These are phyloP conservation scores for Carcina quercana DNA, from an alignment of 2,888 invertebrate genomes.

Conservation along the genomic window DNA sequence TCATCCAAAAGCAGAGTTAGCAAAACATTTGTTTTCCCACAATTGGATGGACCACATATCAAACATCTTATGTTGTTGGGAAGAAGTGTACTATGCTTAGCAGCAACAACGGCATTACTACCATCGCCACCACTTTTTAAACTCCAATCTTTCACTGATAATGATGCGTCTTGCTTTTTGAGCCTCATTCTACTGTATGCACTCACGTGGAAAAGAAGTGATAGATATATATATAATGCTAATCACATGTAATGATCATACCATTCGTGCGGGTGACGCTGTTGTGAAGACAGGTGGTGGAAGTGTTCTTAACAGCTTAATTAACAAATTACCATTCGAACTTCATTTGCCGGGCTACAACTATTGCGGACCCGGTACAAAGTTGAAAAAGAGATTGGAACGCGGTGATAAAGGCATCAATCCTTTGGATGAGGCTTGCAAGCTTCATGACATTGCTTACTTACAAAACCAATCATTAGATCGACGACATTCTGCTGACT, in stretches of 20 bases:
- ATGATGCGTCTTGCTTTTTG: too few species aligned
- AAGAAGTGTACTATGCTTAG: not conserved
- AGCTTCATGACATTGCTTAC: constrained; percentile 20
- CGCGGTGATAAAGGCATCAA: constrained; percentile 31
- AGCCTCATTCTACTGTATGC: too few species aligned
- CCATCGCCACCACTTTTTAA: too few species aligned
- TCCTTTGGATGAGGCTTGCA: constrained; percentile 18
- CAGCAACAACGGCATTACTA: too few species aligned
- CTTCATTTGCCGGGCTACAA: constrained; percentile 24
- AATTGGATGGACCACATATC: constrained; percentile 17
- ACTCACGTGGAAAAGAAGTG: too few species aligned
- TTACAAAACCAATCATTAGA: constrained; percentile 9
- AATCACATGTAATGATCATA: too few species aligned
- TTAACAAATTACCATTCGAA: constrained; percentile 16
- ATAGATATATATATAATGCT: too few species aligned
- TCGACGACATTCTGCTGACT: constrained; percentile 30
- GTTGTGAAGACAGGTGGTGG: too few species aligned
- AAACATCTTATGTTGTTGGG: constrained; percentile 12
- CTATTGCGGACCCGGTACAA: constrained; percentile 24
- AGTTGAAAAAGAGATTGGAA: constrained; percentile 23
- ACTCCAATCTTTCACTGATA: too few species aligned
- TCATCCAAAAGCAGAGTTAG: constrained; percentile 2
- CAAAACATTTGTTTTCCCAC: constrained; percentile 22
- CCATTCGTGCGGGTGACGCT: too few species aligned
- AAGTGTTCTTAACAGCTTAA: constrained; percentile 12